A percentile compares a stretch with the other conserved stretches of the same genome.
These are phyloP conservation scores for Acinonyx jubatus DNA, from an alignment of 2,113 vertebrate species.

Conservation along the genomic window DNA sequence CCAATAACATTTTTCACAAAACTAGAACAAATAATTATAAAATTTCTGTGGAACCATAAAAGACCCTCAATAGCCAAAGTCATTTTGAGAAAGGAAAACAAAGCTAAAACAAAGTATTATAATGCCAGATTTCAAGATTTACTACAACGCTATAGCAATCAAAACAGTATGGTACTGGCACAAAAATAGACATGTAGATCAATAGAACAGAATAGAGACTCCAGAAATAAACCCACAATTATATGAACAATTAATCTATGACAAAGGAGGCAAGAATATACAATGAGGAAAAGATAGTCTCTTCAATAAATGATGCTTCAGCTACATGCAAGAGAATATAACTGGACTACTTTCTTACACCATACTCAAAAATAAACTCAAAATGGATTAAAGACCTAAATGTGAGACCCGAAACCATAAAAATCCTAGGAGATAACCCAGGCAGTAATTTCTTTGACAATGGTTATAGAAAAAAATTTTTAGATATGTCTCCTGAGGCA, in stretches of 20 bases:
- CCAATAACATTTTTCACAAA: background rate
- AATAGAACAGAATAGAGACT: background rate
- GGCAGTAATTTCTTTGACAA: background rate
- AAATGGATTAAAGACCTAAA: background rate
- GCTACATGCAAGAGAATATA: background rate
- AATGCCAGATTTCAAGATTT: background rate
- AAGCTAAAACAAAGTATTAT: background rate
- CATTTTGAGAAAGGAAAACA: background rate
- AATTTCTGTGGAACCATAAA: background rate
- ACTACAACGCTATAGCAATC: background rate
- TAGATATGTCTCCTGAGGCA: background rate
- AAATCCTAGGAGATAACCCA: background rate
- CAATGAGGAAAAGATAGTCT: background rate
- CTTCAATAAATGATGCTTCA: background rate
- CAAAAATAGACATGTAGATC: background rate
- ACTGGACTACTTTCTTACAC: background rate
- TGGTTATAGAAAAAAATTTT: background rate
- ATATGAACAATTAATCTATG: background rate
- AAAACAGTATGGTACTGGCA: background rate
- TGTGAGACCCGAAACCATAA: background rate
- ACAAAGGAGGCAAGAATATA: background rate
- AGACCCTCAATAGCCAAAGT: background rate
- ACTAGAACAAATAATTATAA: background rate
- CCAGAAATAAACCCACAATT: background rate
- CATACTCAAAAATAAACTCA: background rate